Evolutionary conservation across 2,888 invertebrate genomes (phyloP).

Genomic region (Drosophila cognata): DNA sequence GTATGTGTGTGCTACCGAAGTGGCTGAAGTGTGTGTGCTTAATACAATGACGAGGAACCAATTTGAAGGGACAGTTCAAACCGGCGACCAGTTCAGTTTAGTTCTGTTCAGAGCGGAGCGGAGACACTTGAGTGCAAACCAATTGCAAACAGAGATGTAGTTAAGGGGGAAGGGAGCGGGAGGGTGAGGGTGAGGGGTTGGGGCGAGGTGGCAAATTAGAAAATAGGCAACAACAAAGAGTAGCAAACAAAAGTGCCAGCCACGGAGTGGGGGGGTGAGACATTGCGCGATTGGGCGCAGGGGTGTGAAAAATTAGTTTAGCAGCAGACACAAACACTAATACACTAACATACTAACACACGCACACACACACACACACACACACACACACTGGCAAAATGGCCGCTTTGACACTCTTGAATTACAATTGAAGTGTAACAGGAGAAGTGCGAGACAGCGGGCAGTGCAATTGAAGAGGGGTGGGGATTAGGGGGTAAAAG

Average conservation of each 20-base stretch:
- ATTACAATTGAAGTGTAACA: conserved; percentile 73
- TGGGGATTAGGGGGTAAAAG: background rate
- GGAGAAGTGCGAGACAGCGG: conserved; percentile 56
- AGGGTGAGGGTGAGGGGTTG: background rate
- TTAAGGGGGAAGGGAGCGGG: background rate
- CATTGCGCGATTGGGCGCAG: conserved; percentile 2
- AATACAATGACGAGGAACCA: conserved; percentile 70
- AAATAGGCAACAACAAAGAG: conserved; percentile 62
- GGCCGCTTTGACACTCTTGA: conserved; percentile 53
- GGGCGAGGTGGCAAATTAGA: conserved; percentile 48
- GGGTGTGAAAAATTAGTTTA: conserved; percentile 66
- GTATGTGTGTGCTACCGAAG: conserved; percentile 55
- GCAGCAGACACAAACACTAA: conserved; percentile 9
- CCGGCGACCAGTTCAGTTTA: background rate
- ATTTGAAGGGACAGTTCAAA: conserved; percentile 61
- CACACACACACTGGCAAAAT: conserved; percentile 30
- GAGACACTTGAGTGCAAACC: conserved; percentile 56
- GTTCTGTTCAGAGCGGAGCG: conserved; percentile 12
- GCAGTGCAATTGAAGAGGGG: conserved; percentile 9
- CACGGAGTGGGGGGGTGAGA: background rate
- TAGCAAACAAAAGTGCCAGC: conserved; percentile 24
- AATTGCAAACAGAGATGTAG: conserved; percentile 48
- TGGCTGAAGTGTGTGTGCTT: conserved; percentile 53
- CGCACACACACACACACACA: conserved; percentile 1
- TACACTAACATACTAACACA: background rate